Conservation (phyloP, 2,797 vertebrate species). For the Micrastur ruficollis region DNA sequence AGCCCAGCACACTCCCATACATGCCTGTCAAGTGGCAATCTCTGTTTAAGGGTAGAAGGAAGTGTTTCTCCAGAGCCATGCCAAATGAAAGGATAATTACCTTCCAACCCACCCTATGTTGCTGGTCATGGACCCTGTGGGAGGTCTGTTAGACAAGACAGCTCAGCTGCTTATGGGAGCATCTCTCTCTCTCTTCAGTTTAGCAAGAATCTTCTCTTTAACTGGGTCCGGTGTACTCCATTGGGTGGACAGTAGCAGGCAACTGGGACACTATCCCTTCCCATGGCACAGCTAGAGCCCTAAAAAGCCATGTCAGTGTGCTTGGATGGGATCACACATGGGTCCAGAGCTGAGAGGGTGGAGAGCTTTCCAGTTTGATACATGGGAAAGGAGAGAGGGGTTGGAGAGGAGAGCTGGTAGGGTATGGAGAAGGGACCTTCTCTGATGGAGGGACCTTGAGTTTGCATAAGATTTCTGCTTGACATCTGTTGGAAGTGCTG, state of each 20-base stretch:
- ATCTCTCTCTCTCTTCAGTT: neutral
- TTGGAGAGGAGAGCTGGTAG: neutral
- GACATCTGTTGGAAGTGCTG: neutral
- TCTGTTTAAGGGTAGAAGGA: neutral
- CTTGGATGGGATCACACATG: neutral
- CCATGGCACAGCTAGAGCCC: neutral
- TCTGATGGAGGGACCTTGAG: neutral
- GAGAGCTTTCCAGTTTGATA: neutral
- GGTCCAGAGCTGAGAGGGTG: neutral
- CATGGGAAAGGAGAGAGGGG: neutral
- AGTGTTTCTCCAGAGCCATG: fast-evolving
- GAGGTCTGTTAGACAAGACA: neutral
- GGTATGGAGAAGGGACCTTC: neutral
- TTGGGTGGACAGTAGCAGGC: neutral
- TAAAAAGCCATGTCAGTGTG: neutral
- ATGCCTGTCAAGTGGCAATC: neutral
- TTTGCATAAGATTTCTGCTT: neutral
- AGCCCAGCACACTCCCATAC: neutral
- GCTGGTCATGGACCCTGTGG: neutral
- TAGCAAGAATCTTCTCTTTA: neutral
- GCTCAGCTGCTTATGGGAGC: neutral
- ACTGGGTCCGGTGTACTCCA: neutral
- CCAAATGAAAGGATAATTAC: neutral
- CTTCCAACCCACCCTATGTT: neutral
- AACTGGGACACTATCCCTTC: neutral